Evolutionary conservation across 2,797 vertebrate genomes (phyloP), one percentile per base, ranked within the genome.

Genomic region (Galago senegalensis): DNA sequence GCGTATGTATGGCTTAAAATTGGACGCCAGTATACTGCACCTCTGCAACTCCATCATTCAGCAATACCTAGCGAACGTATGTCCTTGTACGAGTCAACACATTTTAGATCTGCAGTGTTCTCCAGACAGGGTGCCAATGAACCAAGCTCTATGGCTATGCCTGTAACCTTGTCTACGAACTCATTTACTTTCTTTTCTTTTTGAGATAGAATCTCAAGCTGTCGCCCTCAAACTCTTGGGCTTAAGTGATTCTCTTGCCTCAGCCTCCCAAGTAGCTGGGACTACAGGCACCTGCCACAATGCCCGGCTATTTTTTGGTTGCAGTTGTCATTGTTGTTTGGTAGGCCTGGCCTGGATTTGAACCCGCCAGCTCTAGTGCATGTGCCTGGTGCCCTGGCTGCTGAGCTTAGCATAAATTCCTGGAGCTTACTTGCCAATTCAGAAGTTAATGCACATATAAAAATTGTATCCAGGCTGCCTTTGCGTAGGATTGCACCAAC

Each of bases 11-110:
- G 40, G 7, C 5, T 16, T 79, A 37, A 56, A 56, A 29, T 23
- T 2, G 17, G 46, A 37, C 56, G 17, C 4, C 18, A 40, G 16
- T 56, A 3, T n/a, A 23, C 12, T n/a, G 13, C 4, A n/a, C 56
- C 18, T 9, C 29, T 43, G 0, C 34, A 27, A 65, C 58, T 29
- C 9, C 70, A 53, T 40, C 63, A 1, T 43, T 56, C 29, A 14
- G 1, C 12, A 37, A n/a, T 23, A 23, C 12, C 7, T 16, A n/a
- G n/a, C 11, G 37, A 49, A 14, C 2, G 0, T 6, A 29, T 2
- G 37, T 40, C 37, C 20, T 2, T 14, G 7, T 67, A n/a, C 49
- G 0, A 2, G 4, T 8, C 3, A 10, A 21, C 21, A 13, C 49
- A 14, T 1, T 75, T 61, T 18, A 53, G 21, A 31, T 2, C 56